These are phyloP conservation scores for Ivindomyrus marchei DNA, from an alignment of 2,113 vertebrate species.

Conservation along the genomic window DNA sequence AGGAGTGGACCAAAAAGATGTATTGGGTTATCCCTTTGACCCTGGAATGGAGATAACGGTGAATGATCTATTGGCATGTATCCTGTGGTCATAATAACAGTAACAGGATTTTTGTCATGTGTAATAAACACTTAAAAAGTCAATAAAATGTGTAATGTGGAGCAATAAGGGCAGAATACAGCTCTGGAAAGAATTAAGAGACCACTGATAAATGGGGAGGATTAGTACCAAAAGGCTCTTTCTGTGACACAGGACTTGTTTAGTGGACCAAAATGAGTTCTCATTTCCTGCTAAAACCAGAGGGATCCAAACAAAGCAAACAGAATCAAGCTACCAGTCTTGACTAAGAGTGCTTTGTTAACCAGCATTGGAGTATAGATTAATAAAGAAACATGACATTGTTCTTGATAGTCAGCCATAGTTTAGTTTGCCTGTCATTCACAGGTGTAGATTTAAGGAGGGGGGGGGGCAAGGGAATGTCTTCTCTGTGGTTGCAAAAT, in stretches of 20 bases:
- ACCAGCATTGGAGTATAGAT: background rate
- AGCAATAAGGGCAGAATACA: background rate
- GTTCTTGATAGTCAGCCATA: background rate
- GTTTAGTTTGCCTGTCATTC: background rate
- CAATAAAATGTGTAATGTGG: background rate
- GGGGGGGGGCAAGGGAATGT: background rate
- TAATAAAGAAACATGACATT: background rate
- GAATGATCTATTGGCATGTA: background rate
- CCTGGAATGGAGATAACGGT: background rate
- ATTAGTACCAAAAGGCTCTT: background rate
- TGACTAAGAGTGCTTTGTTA: background rate
- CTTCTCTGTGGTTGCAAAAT: background rate
- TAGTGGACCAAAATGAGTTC: slow-evolving; percentile 8
- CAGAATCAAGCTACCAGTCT: background rate
- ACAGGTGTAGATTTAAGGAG: background rate
- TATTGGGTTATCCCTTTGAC: background rate
- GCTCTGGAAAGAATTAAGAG: background rate
- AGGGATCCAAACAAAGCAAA: background rate
- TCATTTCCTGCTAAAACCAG: background rate
- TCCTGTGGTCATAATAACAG: background rate
- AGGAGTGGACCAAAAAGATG: slow-evolving; percentile 10
- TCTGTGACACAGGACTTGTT: background rate
- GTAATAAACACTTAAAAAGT: background rate
- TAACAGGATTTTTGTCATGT: background rate
- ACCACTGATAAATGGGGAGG: background rate